Evolutionary conservation across 2,888 invertebrate species (phyloP).

Genomic region (Protonemura montana): DNA sequence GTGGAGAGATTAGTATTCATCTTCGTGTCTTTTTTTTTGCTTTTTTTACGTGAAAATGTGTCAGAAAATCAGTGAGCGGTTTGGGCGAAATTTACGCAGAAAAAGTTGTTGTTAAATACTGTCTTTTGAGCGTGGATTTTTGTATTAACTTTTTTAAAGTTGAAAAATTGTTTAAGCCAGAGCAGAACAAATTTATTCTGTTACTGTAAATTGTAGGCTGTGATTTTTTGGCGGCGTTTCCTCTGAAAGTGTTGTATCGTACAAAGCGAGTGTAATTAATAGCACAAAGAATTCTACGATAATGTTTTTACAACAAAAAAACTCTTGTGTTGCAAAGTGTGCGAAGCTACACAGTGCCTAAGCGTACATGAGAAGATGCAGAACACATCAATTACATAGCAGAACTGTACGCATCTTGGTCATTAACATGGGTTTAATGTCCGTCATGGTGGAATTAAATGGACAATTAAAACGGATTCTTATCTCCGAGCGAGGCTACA

Average conservation of each 20-base stretch:
- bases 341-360: too few species aligned
- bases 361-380: neutral
- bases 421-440: conserved; percentile 26
- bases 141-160: neutral
- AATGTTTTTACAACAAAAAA: neutral
- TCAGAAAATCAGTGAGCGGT: neutral
- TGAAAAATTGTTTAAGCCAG: neutral
- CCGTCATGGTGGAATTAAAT: conserved; percentile 23
- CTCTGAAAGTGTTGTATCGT: neutral
- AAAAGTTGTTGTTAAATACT: neutral
- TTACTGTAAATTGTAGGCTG: neutral
- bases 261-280: neutral
- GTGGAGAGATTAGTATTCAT: neutral
- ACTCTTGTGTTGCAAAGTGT: neutral
- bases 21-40: neutral
- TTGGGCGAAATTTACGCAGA: neutral
- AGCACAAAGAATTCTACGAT: neutral
- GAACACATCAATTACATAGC: neutral
- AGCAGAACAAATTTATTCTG: neutral
- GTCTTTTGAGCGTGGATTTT: neutral
- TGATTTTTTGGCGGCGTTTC: conserved; percentile 8
- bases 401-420: conserved; percentile 26
- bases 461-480: conserved; percentile 36
- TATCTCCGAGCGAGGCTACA: conserved; percentile 12
- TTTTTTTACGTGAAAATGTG: neutral